Conservation (phyloP, 2,888 invertebrate genomes). For the Steinernema carpocapsae region DNA sequence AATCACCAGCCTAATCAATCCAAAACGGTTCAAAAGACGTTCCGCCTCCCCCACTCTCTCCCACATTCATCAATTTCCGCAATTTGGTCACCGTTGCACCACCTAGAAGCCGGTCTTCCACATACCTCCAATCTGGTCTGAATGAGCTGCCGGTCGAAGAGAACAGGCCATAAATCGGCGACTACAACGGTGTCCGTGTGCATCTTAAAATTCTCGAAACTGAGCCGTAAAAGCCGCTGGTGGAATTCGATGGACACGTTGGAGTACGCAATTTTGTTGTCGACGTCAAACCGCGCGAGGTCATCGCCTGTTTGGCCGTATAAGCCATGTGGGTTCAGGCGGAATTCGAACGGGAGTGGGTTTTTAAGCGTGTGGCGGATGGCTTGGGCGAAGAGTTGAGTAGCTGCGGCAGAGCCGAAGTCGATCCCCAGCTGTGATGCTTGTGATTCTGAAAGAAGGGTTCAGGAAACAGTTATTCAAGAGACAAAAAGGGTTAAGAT, state of each 20-base stretch:
- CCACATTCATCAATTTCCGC: background rate
- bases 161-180: conserved; percentile 24
- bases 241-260: conserved; percentile 14
- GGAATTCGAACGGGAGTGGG: conserved; percentile 1
- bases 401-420: conserved; percentile 15
- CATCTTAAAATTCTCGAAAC: conserved; percentile 18
- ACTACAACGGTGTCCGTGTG: conserved; percentile 12
- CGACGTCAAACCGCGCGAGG: background rate
- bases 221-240: background rate
- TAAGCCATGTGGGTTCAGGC: background rate
- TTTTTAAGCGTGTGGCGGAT: conserved; percentile 14
- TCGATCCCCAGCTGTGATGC: conserved; percentile 11
- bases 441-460: too few relatives aligned
- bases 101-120: background rate
- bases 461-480: too few relatives aligned
- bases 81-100: background rate
- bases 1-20: too few relatives aligned
- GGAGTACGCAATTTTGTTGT: conserved; percentile 19
- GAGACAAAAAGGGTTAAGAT: background rate
- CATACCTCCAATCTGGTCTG: conserved; percentile 13
- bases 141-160: conserved; percentile 24
- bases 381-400: conserved; percentile 19
- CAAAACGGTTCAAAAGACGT: too few relatives aligned
- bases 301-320: background rate
- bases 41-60: too few relatives aligned